Conservation (phyloP, 1,140 invertebrate species). For the Caligus rogercresseyi region DNA sequence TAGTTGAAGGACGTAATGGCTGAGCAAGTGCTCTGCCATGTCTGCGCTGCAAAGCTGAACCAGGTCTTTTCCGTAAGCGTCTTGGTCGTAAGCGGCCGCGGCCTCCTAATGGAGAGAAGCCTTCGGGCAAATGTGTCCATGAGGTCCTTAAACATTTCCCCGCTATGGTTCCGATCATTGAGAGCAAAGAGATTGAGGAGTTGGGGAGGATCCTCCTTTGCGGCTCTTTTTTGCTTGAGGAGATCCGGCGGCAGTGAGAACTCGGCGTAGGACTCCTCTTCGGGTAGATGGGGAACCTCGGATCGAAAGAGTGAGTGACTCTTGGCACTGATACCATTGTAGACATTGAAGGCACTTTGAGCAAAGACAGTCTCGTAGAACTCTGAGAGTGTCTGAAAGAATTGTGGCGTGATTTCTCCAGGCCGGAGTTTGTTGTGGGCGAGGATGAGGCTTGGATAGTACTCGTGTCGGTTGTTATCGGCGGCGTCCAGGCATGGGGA, state of each 20-base stretch:
- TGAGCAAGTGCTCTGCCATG: background rate
- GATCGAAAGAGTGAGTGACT: background rate
- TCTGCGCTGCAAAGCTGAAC: background rate
- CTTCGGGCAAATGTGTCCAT: background rate
- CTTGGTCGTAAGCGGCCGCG: background rate
- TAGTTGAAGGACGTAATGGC: background rate
- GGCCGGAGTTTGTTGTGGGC: slow-evolving; percentile 7
- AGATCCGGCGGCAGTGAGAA: background rate
- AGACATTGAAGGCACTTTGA: slow-evolving; percentile 1
- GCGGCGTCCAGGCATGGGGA: background rate
- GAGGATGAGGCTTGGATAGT: slow-evolving; percentile 7
- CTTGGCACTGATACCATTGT: background rate
- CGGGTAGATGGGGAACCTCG: background rate
- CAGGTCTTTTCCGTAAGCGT: slow-evolving; percentile 10
- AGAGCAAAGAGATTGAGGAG: background rate
- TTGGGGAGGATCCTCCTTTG: background rate
- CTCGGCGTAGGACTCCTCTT: background rate
- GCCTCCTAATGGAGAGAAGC: background rate
- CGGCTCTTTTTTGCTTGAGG: background rate
- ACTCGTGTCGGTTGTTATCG: background rate
- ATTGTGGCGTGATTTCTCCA: background rate
- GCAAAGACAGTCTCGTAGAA: background rate
- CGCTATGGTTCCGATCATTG: background rate
- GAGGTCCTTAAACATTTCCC: background rate
- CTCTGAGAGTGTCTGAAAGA: background rate